Conservation (phyloP, 2,113 vertebrate species). For the Camelus dromedarius region DNA sequence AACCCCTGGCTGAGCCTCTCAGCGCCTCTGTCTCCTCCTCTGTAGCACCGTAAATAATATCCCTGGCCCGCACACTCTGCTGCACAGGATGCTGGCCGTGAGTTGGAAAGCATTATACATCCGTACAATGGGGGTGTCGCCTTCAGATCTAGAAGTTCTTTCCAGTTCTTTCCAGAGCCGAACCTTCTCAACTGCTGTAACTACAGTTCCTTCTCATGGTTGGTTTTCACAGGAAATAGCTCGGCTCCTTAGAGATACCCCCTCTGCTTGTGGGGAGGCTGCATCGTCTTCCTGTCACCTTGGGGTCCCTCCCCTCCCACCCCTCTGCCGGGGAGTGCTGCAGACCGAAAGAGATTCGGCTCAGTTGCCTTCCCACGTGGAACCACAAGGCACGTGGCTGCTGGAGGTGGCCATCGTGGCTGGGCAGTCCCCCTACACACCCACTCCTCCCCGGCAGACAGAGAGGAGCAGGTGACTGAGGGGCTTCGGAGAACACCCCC, state of each 20-base stretch:
- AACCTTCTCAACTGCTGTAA: background rate
- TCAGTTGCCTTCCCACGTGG: background rate
- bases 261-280: background rate
- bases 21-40: background rate
- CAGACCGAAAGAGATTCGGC: background rate
- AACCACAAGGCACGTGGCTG: background rate
- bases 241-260: background rate
- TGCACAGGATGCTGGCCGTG: background rate
- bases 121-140: background rate
- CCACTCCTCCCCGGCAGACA: too few species aligned
- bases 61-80: background rate
- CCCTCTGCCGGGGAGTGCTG: background rate
- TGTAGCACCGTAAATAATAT: background rate
- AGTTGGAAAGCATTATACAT: background rate
- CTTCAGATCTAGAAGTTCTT: background rate
- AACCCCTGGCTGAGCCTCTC: background rate
- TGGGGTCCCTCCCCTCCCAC: background rate
- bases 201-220: background rate
- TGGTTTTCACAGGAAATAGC: background rate
- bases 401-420: background rate
- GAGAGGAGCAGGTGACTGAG: background rate
- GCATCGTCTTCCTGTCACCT: rapidly evolving
- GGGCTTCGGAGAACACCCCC: background rate
- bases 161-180: background rate
- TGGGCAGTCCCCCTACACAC: rapidly evolving